Evolutionary conservation across 53 echinoderm and acorn worm genomes (phyloP).

Genomic region (Glandiceps talaboti): DNA sequence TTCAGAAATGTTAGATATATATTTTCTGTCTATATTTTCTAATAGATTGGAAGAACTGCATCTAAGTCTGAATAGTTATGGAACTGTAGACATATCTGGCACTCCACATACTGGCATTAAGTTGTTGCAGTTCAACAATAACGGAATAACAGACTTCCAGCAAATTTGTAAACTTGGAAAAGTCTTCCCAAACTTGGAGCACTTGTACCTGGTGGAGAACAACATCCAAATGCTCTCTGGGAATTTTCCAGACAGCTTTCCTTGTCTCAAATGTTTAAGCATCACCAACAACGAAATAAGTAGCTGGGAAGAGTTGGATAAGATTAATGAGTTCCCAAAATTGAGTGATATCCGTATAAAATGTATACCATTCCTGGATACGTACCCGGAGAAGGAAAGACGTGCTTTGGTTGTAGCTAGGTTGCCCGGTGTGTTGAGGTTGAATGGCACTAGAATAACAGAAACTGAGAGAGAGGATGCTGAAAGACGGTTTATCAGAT

Average conservation of each 20-base stretch:
- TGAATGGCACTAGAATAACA: constrained; percentile 53
- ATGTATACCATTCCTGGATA: constrained; percentile 44
- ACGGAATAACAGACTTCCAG: constrained; percentile 40
- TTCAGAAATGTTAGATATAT: too few relatives aligned
- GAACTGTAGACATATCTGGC: constrained; percentile 10
- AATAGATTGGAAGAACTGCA: constrained; percentile 66
- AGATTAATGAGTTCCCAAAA: constrained; percentile 40
- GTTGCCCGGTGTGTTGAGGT: constrained; percentile 34
- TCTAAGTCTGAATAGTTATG: constrained; percentile 62
- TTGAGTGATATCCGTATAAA: constrained; percentile 45
- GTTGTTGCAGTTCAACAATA: constrained; percentile 80
- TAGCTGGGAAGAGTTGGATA: constrained; percentile 75
- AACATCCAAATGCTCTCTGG: constrained; percentile 28
- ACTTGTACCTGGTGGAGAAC: constrained; percentile 53
- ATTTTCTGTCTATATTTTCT: too few relatives aligned
- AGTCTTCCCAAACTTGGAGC: constrained; percentile 50
- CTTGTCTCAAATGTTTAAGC: constrained; percentile 35
- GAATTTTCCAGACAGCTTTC: constrained; percentile 30
- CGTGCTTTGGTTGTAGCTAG: constrained; percentile 55
- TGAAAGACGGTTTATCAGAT: constrained; percentile 61
- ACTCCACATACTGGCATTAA: constrained; percentile 21
- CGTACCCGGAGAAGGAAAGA: constrained; percentile 14
- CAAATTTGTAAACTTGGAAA: constrained; percentile 48
- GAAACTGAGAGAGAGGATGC: constrained; percentile 61
- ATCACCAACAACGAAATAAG: constrained; percentile 43